A percentile compares a stretch with the other conserved stretches of the same genome.
Evolutionary conservation across 1,140 invertebrate genomes (phyloP).

Genomic region (Drosophila persimilis): DNA sequence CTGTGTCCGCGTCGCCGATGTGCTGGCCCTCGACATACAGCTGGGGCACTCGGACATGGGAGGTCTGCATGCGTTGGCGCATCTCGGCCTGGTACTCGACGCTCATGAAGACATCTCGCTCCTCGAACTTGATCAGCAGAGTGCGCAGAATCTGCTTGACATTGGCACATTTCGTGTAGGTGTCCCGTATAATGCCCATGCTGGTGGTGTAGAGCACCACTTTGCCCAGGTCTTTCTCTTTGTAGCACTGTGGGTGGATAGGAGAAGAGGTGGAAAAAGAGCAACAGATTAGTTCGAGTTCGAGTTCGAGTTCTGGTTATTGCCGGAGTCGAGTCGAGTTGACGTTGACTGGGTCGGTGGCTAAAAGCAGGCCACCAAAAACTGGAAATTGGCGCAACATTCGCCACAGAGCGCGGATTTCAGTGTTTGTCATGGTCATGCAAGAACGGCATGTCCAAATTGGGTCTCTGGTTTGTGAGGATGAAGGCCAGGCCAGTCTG

Average conservation of each 20-base stretch:
- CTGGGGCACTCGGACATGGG: conserved; percentile 92
- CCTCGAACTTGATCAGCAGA: conserved; percentile 95
- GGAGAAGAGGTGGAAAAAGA: conserved; percentile 7
- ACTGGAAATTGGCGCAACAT: conserved; percentile 67
- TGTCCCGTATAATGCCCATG: conserved; percentile 95
- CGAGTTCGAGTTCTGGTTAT: conserved; percentile 48
- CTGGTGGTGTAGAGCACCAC: conserved; percentile 97
- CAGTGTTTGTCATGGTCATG: conserved; percentile 48
- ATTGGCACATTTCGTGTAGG: conserved; percentile 94
- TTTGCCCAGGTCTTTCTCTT: conserved; percentile 94
- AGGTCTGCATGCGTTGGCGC: conserved; percentile 89
- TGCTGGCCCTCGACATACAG: conserved; percentile 96
- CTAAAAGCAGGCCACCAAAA: conserved; percentile 68
- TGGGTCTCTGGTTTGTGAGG: conserved; percentile 40
- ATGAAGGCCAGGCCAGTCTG: conserved; percentile 44
- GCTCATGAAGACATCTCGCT: conserved; percentile 97
- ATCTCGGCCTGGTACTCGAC: conserved; percentile 94
- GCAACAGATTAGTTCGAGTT: conserved; percentile 51
- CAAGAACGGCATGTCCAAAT: conserved; percentile 42
- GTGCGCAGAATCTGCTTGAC: conserved; percentile 96
- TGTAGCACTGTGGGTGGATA: conserved; percentile 89
- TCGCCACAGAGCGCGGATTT: conserved; percentile 67
- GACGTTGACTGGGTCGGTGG: conserved; percentile 8
- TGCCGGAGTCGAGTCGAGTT: too few relatives aligned
- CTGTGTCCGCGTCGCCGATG: conserved; percentile 93